phyloP scores from a whole-genome alignment of 1,140 invertebrate genomes.

The Habropoda laboriosa region DNA sequence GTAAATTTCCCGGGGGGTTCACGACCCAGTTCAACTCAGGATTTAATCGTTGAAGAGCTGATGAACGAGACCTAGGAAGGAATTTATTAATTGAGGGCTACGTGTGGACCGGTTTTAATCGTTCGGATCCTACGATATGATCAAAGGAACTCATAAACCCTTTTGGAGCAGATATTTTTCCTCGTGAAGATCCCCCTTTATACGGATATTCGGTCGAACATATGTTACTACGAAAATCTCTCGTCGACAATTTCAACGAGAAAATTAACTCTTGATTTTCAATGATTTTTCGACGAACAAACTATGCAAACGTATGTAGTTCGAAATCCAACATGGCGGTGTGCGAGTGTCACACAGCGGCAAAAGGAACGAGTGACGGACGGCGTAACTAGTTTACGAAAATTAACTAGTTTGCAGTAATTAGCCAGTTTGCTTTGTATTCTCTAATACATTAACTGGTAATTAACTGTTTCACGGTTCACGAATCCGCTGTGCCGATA shows the following conservation, averaged over 20 bases:
- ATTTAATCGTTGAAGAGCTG: neutral
- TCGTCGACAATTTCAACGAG: too few relatives aligned
- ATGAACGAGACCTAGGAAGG: neutral
- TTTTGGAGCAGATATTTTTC: too few relatives aligned
- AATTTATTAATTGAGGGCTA: conserved; percentile 4
- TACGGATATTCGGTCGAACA: neutral
- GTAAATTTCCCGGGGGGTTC: conserved; percentile 27
- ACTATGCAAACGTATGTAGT: neutral
- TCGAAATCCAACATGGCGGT: neutral
- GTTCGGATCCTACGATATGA: neutral
- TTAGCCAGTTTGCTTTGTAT: conserved; percentile 19
- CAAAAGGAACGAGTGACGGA: neutral
- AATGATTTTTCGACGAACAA: neutral
- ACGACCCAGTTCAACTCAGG: neutral
- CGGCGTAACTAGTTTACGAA: conserved; percentile 29
- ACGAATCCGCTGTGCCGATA: neutral
- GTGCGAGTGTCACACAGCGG: neutral
- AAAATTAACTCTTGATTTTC: neutral
- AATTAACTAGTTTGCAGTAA: conserved; percentile 46
- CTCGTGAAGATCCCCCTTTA: too few relatives aligned
- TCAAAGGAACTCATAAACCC: neutral
- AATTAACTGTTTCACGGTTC: conserved; percentile 37
- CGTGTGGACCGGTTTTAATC: neutral
- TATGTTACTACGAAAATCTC: neutral
- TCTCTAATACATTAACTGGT: conserved; percentile 41